Base-by-base conservation (phyloP, 2,888 invertebrate genomes). In the Mythimna lalbum region DNA sequence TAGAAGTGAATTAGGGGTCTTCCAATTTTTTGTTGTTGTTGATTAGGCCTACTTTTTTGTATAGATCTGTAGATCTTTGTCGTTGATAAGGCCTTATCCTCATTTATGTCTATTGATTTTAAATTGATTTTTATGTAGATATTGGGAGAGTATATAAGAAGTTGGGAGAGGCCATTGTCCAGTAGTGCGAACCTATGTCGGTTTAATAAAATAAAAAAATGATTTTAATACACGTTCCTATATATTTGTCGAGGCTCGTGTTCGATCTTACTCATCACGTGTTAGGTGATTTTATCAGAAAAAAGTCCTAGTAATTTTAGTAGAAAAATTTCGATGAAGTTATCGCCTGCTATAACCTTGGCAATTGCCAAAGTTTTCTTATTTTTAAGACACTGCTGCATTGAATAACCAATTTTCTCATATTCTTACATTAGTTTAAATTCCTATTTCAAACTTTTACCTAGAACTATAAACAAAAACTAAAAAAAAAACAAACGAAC, bases 1-100 rank as follows among this genome's bases (percentile, higher is more conserved):
- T 74, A 63, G 71, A 70, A 69, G 76, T 80, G 73, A 83, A 85
- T 86, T 86, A 81, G 75, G 76, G 66, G 55, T 70, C 66, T 80
- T 78, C 53, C 60, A 23, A 59, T 73, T 70, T 79, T 73, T 62
- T 69, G 10, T 55, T 73, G 21, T 65, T 69, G n/a, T 57, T 73
- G 39, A 53, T 71, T 31, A 23, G 27, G 27, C 27, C 27, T 27
- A 27, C 27, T 27, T 27, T 27, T 27, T 27, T 27, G 3, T 27
- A 27, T 3, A 27, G 27, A 4, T 27, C 27, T 27, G 4, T 27
- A 4, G 27, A 27, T 27, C 27, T 27, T 27, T 73, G 21, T 65
- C 67, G n/a, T 57, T 73, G 39, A 53, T 71, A 23, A 23, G 14
- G n/a, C n/a, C 10, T 63, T 69, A 43, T 63, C 60, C 66, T 49